phyloP scores from a whole-genome alignment of 2,888 invertebrate species.

The Aporophyla lueneburgensis region DNA sequence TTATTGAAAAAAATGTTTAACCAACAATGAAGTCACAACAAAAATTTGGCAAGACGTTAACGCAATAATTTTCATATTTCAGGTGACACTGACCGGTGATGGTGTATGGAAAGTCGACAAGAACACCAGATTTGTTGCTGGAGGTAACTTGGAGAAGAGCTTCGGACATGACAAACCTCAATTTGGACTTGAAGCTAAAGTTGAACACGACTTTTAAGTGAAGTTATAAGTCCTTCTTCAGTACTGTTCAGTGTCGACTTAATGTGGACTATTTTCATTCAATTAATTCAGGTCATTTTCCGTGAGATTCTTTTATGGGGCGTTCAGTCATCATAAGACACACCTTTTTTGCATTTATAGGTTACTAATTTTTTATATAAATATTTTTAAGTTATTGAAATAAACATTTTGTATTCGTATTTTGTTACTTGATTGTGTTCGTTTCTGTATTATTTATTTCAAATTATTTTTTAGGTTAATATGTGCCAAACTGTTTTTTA shows the following conservation, averaged over 20 bases:
- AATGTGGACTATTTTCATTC: no score
- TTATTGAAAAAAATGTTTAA: no score
- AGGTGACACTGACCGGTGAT: constrained; percentile 73
- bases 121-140: constrained; percentile 72
- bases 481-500: constrained; percentile 1
- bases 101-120: constrained; percentile 76
- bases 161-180: constrained; percentile 73
- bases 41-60: not conserved
- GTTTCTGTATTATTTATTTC: not conserved
- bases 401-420: no score
- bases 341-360: no score
- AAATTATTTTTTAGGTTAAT: no score
- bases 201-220: constrained; percentile 70
- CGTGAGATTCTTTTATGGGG: no score
- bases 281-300: no score
- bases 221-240: not conserved
- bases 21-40: not conserved
- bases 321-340: no score
- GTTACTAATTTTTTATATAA: no score
- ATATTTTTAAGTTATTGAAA: no score
- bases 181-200: constrained; percentile 69
- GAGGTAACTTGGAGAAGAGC: constrained; percentile 70
- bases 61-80: constrained; percentile 12
- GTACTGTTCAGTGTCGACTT: no score
- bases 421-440: not conserved